A percentile compares a stretch with the other conserved stretches of the same genome.
Evolutionary conservation across 1,140 invertebrate species (phyloP).

Genomic region (Wiebesia pumilae): DNA sequence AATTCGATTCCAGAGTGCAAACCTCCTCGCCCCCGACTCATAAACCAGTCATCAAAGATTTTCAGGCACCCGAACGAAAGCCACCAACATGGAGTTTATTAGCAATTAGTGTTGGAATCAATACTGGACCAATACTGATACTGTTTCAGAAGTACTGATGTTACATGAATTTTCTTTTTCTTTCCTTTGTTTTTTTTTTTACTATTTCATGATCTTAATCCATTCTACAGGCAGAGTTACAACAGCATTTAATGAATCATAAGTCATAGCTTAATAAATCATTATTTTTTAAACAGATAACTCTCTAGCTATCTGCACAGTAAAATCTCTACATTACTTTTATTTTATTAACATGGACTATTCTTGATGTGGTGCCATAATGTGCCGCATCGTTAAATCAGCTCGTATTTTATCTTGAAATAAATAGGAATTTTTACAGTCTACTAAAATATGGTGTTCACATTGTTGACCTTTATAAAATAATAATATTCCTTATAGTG

Average conservation of each 20-base stretch:
- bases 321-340: neutral
- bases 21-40: neutral
- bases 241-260: neutral
- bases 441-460: neutral
- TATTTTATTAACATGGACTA: neutral
- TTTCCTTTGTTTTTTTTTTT: too few species aligned
- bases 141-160: neutral
- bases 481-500: neutral
- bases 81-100: neutral
- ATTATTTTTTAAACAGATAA: neutral
- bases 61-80: neutral
- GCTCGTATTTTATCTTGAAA: neutral
- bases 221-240: too few species aligned
- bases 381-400: neutral
- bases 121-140: neutral
- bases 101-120: neutral
- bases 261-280: neutral
- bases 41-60: neutral
- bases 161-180: neutral
- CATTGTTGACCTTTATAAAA: neutral
- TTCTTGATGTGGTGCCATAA: neutral
- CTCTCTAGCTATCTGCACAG: neutral
- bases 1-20: slow-evolving; percentile 5
- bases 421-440: neutral
- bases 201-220: too few species aligned